Percentiles rank a stretch among this genome's conserved stretches.
Conservation (phyloP, 2,797 vertebrate genomes). For the Coregonus suidteri region DNA sequence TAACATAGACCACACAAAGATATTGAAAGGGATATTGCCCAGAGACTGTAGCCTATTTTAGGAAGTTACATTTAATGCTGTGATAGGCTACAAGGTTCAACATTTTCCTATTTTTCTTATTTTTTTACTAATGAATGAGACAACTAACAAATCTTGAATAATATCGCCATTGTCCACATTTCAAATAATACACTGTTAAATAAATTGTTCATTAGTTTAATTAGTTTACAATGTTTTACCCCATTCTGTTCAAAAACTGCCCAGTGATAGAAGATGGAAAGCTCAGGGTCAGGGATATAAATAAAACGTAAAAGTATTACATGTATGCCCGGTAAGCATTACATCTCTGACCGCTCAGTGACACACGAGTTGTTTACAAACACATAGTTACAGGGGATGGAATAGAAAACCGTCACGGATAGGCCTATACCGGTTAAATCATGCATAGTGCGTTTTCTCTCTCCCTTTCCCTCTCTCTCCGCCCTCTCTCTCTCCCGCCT, state of each 20-base stretch:
- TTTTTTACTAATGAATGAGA: background rate
- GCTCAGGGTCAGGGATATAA: slow-evolving; percentile 42
- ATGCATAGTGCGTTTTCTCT: background rate
- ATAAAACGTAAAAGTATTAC: slow-evolving; percentile 38
- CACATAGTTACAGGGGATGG: slow-evolving; percentile 36
- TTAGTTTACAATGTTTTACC: background rate
- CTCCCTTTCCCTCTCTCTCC: background rate
- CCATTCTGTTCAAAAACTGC: slow-evolving; percentile 42
- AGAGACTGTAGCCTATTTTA: background rate
- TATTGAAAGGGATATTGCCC: background rate
- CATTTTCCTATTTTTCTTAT: too few relatives aligned
- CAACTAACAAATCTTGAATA: background rate
- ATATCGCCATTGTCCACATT: background rate
- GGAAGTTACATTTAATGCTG: background rate
- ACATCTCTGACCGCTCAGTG: slow-evolving; percentile 31
- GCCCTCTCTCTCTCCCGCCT: slow-evolving; percentile 4
- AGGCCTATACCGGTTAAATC: background rate
- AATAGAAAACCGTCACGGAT: slow-evolving; percentile 27
- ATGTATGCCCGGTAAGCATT: background rate
- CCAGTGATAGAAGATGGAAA: slow-evolving; percentile 32
- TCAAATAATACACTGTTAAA: background rate
- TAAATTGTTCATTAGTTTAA: background rate
- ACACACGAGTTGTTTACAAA: slow-evolving; percentile 70
- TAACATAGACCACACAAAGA: background rate
- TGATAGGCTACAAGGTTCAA: background rate